A percentile compares a stretch with the other conserved stretches of the same genome.
Conservation (phyloP, 2,888 invertebrate species). For the Cheilosia impressa region DNA sequence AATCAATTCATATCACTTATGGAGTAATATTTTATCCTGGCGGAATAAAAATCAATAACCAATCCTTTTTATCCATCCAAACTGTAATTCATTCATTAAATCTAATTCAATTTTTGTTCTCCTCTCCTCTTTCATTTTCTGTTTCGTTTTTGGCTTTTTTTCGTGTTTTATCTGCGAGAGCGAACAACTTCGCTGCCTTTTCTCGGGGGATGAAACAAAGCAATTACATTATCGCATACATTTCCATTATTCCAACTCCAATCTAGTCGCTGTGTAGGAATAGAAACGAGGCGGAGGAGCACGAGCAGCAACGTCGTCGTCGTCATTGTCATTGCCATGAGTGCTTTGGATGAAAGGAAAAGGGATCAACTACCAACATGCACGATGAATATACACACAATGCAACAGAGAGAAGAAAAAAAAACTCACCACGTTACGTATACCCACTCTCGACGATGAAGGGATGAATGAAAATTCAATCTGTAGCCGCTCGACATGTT, state of each 20-base stretch:
- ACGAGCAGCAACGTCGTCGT: conserved; percentile 51
- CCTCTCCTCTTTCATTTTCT: conserved; percentile 3
- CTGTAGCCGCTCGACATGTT: conserved; percentile 67
- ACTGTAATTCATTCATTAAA: conserved; percentile 78
- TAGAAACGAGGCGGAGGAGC: not conserved
- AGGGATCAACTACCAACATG: conserved; percentile 72
- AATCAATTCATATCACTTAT: conserved; percentile 75
- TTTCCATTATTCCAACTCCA: conserved; percentile 76
- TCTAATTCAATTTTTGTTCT: conserved; percentile 77
- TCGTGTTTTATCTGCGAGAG: conserved; percentile 31
- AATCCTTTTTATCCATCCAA: conserved; percentile 77
- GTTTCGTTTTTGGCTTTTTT: conserved; percentile 1
- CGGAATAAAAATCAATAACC: conserved; percentile 77
- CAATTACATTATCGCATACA: conserved; percentile 78
- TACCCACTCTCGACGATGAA: conserved; percentile 26
- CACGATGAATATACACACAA: conserved; percentile 50
- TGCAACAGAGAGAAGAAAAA: not conserved
- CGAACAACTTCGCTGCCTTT: conserved; percentile 62
- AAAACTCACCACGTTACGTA: not conserved
- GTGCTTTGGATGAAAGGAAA: conserved; percentile 73
- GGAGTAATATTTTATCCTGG: conserved; percentile 74
- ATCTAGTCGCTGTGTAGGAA: conserved; percentile 55
- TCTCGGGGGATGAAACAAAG: conserved; percentile 77
- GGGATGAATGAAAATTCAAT: conserved; percentile 74
- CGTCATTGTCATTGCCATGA: conserved; percentile 70